Percentiles rank a stretch among this genome's conserved stretches.
phyloP scores from a whole-genome alignment of 2,888 invertebrate species.

The Lissonota sp. region DNA sequence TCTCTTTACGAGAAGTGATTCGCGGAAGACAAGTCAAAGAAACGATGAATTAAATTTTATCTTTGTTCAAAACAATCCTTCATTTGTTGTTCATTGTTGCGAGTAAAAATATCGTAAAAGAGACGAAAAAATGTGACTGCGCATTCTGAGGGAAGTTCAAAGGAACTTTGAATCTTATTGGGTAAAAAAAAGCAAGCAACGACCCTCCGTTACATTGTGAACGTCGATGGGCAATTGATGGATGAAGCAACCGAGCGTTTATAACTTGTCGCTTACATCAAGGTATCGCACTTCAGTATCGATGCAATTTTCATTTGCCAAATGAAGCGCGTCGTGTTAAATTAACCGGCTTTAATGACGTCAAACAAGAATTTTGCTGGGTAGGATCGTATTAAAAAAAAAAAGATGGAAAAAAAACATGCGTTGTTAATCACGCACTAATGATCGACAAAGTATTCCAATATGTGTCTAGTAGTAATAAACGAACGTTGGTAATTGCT shows the following conservation, averaged over 20 bases:
- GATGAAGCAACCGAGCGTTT: slow-evolving; percentile 29
- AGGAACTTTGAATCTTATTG: slow-evolving; percentile 17
- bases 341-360: slow-evolving; percentile 75
- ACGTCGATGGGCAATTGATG: slow-evolving; percentile 47
- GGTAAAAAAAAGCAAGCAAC: slow-evolving; percentile 19
- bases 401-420: slow-evolving; percentile 12
- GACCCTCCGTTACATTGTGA: slow-evolving; percentile 18
- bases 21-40: neutral
- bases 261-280: neutral
- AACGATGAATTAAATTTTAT: neutral
- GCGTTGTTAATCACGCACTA: slow-evolving; percentile 68
- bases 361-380: slow-evolving; percentile 72
- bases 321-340: slow-evolving; percentile 73
- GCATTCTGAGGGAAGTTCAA: slow-evolving; percentile 2
- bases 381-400: slow-evolving; percentile 34
- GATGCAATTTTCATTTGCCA: slow-evolving; percentile 53
- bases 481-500: slow-evolving; percentile 21
- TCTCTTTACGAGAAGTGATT: neutral
- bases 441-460: slow-evolving; percentile 69
- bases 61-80: neutral
- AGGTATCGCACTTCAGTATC: slow-evolving; percentile 13
- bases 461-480: slow-evolving; percentile 41
- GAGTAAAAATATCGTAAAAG: neutral
- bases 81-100: neutral
- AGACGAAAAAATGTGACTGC: neutral